phyloP scores from a whole-genome alignment of 2,797 vertebrate species.

The Glyptemys insculpta region DNA sequence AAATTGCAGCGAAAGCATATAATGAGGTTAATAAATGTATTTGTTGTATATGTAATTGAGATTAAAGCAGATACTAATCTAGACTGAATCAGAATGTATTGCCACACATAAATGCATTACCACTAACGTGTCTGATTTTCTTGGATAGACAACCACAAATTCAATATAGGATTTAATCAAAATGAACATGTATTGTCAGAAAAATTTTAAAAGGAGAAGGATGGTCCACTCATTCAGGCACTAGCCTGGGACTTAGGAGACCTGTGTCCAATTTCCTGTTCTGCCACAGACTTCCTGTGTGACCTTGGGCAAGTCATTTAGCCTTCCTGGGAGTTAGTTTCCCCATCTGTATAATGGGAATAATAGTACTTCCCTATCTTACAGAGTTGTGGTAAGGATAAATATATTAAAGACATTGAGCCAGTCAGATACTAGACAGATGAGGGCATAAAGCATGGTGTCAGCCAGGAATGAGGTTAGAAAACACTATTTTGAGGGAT shows the following conservation, averaged over 20 bases:
- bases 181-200: not conserved
- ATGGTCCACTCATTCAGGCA: not conserved
- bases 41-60: constrained; percentile 20
- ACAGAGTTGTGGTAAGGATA: not conserved
- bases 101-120: not conserved
- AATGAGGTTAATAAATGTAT: constrained; percentile 38
- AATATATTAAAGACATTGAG: not conserved
- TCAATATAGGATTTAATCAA: not conserved
- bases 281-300: not conserved
- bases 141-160: not conserved
- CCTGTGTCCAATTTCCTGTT: not conserved
- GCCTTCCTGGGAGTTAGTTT: not conserved
- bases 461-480: no score
- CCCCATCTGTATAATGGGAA: not conserved
- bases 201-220: not conserved
- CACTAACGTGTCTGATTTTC: not conserved
- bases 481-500: no score
- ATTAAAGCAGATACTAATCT: constrained; percentile 38
- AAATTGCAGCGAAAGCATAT: constrained; percentile 27
- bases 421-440: not conserved
- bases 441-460: not conserved
- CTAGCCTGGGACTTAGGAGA: not conserved
- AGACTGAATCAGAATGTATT: constrained; percentile 1
- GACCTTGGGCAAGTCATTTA: not conserved
- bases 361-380: not conserved